Percentiles rank a stretch among this genome's conserved stretches.
Evolutionary conservation across 2,888 invertebrate species (phyloP).

Genomic region (Sinhomidia bicolor): DNA sequence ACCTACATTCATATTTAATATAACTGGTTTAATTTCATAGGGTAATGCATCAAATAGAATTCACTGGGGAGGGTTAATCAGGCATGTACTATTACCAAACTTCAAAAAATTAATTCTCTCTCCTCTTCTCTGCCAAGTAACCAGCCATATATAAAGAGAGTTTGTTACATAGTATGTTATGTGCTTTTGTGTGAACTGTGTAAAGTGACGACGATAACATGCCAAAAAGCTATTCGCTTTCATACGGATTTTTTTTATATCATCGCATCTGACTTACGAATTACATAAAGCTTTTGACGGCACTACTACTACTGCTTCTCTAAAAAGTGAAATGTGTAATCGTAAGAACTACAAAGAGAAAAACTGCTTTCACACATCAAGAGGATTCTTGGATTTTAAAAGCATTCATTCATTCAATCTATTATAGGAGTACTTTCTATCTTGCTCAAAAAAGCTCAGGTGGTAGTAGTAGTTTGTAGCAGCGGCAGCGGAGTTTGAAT

Average conservation of each 20-base stretch:
- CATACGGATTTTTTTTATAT: neutral
- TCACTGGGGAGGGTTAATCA: neutral
- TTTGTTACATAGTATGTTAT: no score
- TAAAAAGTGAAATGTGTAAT: neutral
- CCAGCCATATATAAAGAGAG: no score
- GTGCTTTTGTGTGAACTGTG: no score
- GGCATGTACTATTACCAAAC: neutral
- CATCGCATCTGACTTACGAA: neutral
- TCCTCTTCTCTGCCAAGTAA: no score
- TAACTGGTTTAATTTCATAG: no score
- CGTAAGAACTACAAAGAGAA: neutral
- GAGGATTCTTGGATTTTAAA: neutral
- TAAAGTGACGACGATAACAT: neutral
- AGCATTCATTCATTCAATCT: neutral
- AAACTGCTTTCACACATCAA: neutral
- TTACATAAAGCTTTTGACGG: neutral
- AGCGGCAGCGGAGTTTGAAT: no score
- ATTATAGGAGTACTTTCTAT: neutral
- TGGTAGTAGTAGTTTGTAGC: neutral
- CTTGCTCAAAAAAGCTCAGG: neutral
- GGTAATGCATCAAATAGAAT: neutral
- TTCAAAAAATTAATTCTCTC: neutral
- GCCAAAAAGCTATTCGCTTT: neutral
- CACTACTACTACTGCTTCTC: neutral
- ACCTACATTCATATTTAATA: no score